These are phyloP conservation scores for Troides aeacus DNA, from an alignment of 2,888 invertebrate species.

Conservation along the genomic window DNA sequence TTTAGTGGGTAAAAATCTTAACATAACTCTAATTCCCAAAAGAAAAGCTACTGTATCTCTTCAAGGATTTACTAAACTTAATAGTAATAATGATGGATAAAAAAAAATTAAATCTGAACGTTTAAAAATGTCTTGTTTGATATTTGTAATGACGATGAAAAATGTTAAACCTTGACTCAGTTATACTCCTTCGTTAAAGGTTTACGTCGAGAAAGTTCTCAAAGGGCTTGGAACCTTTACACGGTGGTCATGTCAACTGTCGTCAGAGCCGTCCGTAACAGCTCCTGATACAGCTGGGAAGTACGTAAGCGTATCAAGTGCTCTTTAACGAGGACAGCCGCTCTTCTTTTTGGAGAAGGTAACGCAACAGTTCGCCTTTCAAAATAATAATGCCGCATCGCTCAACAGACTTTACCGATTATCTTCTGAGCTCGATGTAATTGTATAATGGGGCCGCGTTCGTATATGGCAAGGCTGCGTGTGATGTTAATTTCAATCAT, in stretches of 20 bases:
- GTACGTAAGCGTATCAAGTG: constrained; percentile 49
- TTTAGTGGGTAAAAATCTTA: too few species aligned
- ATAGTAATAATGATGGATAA: too few species aligned
- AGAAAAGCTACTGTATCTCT: too few species aligned
- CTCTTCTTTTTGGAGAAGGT: constrained; percentile 54
- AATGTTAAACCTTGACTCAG: too few species aligned
- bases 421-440: neutral
- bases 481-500: neutral
- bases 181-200: too few species aligned
- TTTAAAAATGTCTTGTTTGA: too few species aligned
- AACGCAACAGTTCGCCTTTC: constrained; percentile 26
- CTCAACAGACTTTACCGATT: constrained; percentile 4
- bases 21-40: too few species aligned
- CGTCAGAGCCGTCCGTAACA: constrained; percentile 1
- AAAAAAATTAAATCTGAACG: too few species aligned
- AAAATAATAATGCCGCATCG: constrained; percentile 6
- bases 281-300: constrained; percentile 33
- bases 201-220: constrained; percentile 11
- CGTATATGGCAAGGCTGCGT: neutral
- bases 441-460: neutral
- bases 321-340: constrained; percentile 64
- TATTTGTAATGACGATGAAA: too few species aligned
- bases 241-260: neutral
- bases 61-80: too few species aligned
- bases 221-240: constrained; percentile 12